Evolutionary conservation across 2,888 invertebrate genomes (phyloP).

Genomic region (Microdon myrmicae): DNA sequence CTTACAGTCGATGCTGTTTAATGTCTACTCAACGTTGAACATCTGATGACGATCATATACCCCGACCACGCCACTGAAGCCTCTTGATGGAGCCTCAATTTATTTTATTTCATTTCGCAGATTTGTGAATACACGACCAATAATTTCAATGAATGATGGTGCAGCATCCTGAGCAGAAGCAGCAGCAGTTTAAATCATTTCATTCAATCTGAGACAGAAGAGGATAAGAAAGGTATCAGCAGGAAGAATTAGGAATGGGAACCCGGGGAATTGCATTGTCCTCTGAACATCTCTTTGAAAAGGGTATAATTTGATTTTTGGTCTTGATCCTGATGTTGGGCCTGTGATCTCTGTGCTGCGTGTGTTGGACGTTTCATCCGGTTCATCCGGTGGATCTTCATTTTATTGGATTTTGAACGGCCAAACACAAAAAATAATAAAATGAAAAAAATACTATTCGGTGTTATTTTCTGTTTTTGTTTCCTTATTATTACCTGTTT

Average conservation of each 20-base stretch:
- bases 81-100: slow-evolving; percentile 13
- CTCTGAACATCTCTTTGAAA: slow-evolving; percentile 39
- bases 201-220: slow-evolving; percentile 32
- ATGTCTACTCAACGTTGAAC: slow-evolving; percentile 43
- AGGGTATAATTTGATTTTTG: slow-evolving; percentile 46
- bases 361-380: slow-evolving; percentile 14
- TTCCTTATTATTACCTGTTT: too few species aligned
- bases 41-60: slow-evolving; percentile 35
- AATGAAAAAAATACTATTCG: slow-evolving; percentile 14
- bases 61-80: too few species aligned
- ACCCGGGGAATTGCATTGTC: slow-evolving; percentile 10
- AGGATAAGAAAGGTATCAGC: slow-evolving; percentile 1
- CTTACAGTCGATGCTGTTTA: too few species aligned
- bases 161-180: slow-evolving; percentile 25
- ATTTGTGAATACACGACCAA: slow-evolving; percentile 33
- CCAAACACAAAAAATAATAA: slow-evolving; percentile 4
- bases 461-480: too few species aligned
- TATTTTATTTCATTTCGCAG: slow-evolving; percentile 13
- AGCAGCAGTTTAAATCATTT: slow-evolving; percentile 50
- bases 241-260: too few species aligned
- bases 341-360: slow-evolving; percentile 18
- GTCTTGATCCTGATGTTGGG: slow-evolving; percentile 6
- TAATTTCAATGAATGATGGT: slow-evolving; percentile 49
- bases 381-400: slow-evolving; percentile 18
- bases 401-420: slow-evolving; percentile 20